Base-by-base conservation (phyloP, 2,113 vertebrate species). In the Gadus chalcogrammus region DNA sequence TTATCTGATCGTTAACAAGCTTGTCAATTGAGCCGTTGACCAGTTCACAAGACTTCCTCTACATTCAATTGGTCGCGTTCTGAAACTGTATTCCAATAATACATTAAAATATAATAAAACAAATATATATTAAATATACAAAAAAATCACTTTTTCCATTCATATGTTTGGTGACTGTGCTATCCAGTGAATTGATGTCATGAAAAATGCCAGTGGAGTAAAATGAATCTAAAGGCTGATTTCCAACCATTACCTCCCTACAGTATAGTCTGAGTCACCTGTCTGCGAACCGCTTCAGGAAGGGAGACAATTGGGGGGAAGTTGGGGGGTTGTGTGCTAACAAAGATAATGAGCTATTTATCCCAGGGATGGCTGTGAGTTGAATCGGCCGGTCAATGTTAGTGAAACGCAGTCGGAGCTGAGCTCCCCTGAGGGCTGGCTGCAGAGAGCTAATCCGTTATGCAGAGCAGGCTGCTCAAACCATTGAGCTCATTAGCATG, bases 341-440 rank as follows among this genome's bases (percentile, higher is more conserved):
- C 73, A 79, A 61, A 76, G 65, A 84, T 86, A 89, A 86, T 82
- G 75, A 83, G 76, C 60, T 76, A 73, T 76, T 85, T 85, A 85
- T 88, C 76, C 82, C 70, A 71, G 77, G 73, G 71, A 84, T 82
- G 73, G 71, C 73, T 81, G 38, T 48, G 64, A 80, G 74, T 80
- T 85, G 79, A 83, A 84, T 81, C 81, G 80, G 74, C 61, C 73
- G 86, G 76, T 86, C 84, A 83, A 80, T 78, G 79, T 83, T 87
- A 85, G 82, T 84, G 77, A 82, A 84, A 86, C 80, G 69, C 5
- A 52, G 63, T 78, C 78, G 74, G 42, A 9, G 42, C 73, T 72
- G 85, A 81, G 84, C 82, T 78, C 71, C 79, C 82, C 81, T 12
- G 75, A 20, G 76, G 82, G 74, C 76, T 65, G 75, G 62, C 79